Conservation (phyloP, 2,797 vertebrate species). For the Chanos chanos region DNA sequence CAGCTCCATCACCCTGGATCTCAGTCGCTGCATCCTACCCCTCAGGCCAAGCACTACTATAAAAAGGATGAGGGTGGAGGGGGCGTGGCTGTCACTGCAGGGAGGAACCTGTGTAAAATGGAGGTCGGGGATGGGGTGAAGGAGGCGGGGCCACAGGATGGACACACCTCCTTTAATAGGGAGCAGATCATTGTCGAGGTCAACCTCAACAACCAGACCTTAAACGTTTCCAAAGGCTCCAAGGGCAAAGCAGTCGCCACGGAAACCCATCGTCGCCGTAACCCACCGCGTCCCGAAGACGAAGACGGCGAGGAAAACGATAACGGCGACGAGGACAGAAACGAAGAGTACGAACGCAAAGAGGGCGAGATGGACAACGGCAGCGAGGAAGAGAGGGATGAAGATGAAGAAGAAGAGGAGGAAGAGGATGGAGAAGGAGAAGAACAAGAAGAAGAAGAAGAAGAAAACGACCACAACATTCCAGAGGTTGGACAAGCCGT, state of each 20-base stretch:
- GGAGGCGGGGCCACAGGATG: slow-evolving; percentile 68
- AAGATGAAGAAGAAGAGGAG: slow-evolving; percentile 55
- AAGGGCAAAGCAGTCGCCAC: slow-evolving; percentile 72
- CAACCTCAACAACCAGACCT: slow-evolving; percentile 97
- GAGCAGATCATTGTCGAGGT: slow-evolving; percentile 99
- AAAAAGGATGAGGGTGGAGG: slow-evolving; percentile 77
- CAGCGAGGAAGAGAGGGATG: slow-evolving; percentile 60
- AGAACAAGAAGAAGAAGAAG: slow-evolving; percentile 65
- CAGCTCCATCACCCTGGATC: background rate
- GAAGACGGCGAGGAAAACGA: slow-evolving; percentile 69
- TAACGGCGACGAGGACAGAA: slow-evolving; percentile 65
- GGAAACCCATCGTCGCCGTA: slow-evolving; percentile 58
- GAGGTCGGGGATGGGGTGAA: slow-evolving; percentile 67
- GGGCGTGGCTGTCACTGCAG: slow-evolving; percentile 16
- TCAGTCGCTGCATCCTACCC: slow-evolving; percentile 14
- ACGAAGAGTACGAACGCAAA: slow-evolving; percentile 69
- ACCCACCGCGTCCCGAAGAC: slow-evolving; percentile 57
- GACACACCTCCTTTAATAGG: slow-evolving; percentile 78
- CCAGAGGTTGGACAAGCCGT: slow-evolving; percentile 57
- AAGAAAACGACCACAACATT: slow-evolving; percentile 69
- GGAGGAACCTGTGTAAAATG: slow-evolving; percentile 72
- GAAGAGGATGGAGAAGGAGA: slow-evolving; percentile 62
- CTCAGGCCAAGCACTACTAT: slow-evolving; percentile 77
- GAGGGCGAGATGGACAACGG: slow-evolving; percentile 62
- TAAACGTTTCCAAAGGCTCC: slow-evolving; percentile 90